These are phyloP conservation scores for Brevimyrus niger DNA, from an alignment of 2,113 vertebrate genomes.

Conservation along the genomic window DNA sequence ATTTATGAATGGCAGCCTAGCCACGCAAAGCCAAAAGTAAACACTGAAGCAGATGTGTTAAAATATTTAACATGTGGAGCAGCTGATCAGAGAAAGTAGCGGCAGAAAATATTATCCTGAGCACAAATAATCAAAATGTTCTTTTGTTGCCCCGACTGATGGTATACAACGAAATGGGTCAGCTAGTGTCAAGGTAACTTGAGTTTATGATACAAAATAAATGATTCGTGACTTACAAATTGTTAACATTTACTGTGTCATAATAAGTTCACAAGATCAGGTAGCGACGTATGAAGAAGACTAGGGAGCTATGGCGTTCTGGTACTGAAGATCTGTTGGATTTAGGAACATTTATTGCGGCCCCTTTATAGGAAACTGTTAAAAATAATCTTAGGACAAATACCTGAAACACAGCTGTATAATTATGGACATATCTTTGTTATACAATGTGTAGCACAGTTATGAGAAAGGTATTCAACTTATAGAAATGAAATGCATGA, in stretches of 20 bases:
- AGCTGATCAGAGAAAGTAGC: neutral
- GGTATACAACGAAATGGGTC: neutral
- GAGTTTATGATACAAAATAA: neutral
- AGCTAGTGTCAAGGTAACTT: neutral
- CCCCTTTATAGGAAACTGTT: neutral
- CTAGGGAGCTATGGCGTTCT: neutral
- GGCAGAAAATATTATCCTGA: neutral
- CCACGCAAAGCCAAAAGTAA: neutral
- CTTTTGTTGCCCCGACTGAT: neutral
- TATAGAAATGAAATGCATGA: neutral
- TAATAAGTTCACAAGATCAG: neutral
- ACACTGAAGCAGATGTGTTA: neutral
- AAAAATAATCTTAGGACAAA: neutral
- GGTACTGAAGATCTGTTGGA: neutral
- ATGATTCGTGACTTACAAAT: neutral
- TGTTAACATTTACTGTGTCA: neutral
- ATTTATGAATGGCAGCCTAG: neutral
- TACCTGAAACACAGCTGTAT: neutral
- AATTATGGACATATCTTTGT: neutral
- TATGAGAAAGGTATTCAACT: neutral
- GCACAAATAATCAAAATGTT: neutral
- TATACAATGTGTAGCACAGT: neutral
- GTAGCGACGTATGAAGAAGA: neutral
- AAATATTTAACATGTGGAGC: neutral
- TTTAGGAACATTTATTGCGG: neutral